These are phyloP conservation scores for Meghimatium bilineatum DNA, from an alignment of 2,888 invertebrate genomes.

Conservation along the genomic window DNA sequence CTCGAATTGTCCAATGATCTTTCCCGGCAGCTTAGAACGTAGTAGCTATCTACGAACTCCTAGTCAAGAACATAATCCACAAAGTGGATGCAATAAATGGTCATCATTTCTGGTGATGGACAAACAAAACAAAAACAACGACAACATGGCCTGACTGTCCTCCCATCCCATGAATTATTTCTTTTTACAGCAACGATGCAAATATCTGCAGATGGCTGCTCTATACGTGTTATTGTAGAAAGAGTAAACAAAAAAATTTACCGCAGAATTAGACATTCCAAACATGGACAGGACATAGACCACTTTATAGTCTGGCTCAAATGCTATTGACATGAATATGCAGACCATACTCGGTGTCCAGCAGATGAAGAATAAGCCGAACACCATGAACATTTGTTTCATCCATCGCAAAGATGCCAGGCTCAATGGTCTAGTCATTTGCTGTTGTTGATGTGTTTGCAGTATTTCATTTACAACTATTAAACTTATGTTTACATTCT, in stretches of 20 bases:
- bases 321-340: not conserved
- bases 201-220: not conserved
- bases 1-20: too few species aligned
- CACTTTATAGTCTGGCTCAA: not conserved
- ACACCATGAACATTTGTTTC: conserved; percentile 43
- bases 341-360: conserved; percentile 34
- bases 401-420: conserved; percentile 27
- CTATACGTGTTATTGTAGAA: conserved; percentile 21
- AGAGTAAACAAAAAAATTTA: conserved; percentile 34
- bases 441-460: not conserved
- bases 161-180: too few species aligned
- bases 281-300: conserved; percentile 16
- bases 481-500: not conserved
- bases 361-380: conserved; percentile 30
- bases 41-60: too few species aligned
- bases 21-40: too few species aligned
- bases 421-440: not conserved
- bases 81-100: too few species aligned
- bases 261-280: conserved; percentile 36
- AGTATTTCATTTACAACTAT: not conserved
- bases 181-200: not conserved
- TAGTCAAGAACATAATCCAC: too few species aligned
- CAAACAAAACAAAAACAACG: too few species aligned
- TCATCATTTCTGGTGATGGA: too few species aligned
- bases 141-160: too few species aligned